A percentile compares a stretch with the other conserved stretches of the same genome.
phyloP scores from a whole-genome alignment of 2,113 vertebrate species.

The Ciconia maguari region DNA sequence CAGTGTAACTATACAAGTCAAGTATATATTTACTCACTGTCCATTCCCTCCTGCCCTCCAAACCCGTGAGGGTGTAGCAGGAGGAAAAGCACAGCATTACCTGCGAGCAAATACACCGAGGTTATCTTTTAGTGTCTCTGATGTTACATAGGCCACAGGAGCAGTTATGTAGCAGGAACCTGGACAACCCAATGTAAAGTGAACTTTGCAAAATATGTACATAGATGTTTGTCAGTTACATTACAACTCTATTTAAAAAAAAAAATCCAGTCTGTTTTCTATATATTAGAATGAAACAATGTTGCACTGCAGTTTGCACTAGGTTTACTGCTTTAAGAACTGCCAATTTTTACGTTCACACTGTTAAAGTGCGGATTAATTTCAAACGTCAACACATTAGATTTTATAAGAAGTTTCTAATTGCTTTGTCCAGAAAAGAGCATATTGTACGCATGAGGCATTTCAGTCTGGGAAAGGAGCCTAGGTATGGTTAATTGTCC shows the following conservation, averaged over 20 bases:
- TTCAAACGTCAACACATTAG: neutral
- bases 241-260: neutral
- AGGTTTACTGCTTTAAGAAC: conserved; percentile 9
- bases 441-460: neutral
- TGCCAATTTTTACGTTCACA: neutral
- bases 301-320: conserved; percentile 57
- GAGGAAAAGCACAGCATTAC: neutral
- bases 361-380: neutral
- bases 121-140: neutral
- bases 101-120: neutral
- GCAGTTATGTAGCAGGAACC: neutral
- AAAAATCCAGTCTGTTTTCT: conserved; percentile 20
- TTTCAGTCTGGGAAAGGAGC: conserved; percentile 17
- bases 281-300: neutral
- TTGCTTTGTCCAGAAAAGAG: neutral
- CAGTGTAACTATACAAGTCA: neutral
- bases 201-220: conserved; percentile 42
- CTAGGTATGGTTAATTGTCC: neutral
- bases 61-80: neutral
- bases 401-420: neutral
- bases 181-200: conserved; percentile 18
- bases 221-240: conserved; percentile 9
- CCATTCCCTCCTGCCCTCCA: neutral
- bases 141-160: neutral
- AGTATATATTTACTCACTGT: neutral